phyloP scores from a whole-genome alignment of 30 jellyfish, hydroid and myxozoan genomes.

The Clytia hemisphaerica region DNA sequence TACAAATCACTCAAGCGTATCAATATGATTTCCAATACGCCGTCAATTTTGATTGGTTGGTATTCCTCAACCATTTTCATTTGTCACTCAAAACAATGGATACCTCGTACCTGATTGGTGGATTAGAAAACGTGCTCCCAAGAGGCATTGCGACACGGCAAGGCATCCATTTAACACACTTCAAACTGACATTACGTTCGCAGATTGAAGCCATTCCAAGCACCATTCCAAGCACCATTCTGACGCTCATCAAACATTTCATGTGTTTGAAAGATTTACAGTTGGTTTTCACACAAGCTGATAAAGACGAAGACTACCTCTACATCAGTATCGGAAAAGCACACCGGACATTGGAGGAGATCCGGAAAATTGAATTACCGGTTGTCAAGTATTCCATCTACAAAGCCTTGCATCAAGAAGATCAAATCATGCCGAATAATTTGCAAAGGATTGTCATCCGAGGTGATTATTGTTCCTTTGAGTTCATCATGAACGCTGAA shows the following conservation, averaged over 20 bases:
- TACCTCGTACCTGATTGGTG: neutral
- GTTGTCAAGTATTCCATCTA: neutral
- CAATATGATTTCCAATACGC: neutral
- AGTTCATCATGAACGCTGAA: constrained; percentile 3
- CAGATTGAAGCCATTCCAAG: no score
- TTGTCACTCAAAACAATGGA: neutral
- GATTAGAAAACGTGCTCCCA: neutral
- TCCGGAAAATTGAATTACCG: neutral
- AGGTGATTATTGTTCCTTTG: neutral
- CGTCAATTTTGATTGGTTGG: constrained; percentile 1
- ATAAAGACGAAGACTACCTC: neutral
- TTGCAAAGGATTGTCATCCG: neutral
- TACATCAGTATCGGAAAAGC: neutral
- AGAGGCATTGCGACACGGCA: neutral
- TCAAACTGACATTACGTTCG: neutral
- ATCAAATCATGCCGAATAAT: neutral
- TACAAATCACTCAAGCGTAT: neutral
- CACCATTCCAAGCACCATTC: neutral
- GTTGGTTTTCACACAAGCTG: neutral
- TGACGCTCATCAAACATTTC: neutral
- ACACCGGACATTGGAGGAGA: neutral
- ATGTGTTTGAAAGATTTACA: neutral
- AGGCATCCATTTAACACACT: neutral
- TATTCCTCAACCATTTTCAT: neutral
- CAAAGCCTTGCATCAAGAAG: neutral